Evolutionary conservation across 2,113 vertebrate species (phyloP), one percentile per base, ranked within the genome.

Genomic region (Pelvicachromis taeniatus): DNA sequence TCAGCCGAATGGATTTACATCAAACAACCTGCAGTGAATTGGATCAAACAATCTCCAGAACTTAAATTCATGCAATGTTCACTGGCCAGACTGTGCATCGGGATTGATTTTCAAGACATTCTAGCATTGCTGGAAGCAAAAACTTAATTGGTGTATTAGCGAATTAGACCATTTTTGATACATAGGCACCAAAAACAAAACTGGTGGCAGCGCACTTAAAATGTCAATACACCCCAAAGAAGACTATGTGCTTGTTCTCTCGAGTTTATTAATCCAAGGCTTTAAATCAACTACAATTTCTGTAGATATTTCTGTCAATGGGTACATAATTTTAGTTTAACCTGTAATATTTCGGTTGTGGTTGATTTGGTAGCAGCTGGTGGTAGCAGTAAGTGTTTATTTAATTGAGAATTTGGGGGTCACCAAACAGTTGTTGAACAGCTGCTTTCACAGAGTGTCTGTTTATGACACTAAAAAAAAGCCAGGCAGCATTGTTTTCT

Each of bases 1-100:
- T 81, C 77, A 68, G 77, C 5, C n/a, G 35, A 55, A n/a, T 80
- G 6, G 21, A 81, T 85, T 88, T 87, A 84, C 80, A 87, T 87
- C 35, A 73, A 45, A 84, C 21, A 40, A 61, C 17, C 75, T 42
- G 73, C 26, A 29, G 77, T 80, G 58, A 83, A 59, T 89, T 82
- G 19, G 53, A 90, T 86, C 75, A 86, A 42, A 45, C 61, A 63
- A 35, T 84, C 59, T 61, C 29, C 14, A 48, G 38, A 52, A 77
- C 42, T 63, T 77, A 53, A 50, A 77, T 81, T 56, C 54, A 65
- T 40, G 3, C 23, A 82, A 5, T 48, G 38, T 54, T 53, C 77
- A 75, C 77, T 40, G n/a, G 48, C 83, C 26, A 73, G 70, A 55
- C 2, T 26, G 48, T 61, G 40, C 14, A 26, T 59, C 50, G 77